A percentile compares a stretch with the other conserved stretches of the same genome.
These are phyloP conservation scores for Frankliniella intonsa DNA, from an alignment of 2,888 invertebrate species.

Conservation along the genomic window DNA sequence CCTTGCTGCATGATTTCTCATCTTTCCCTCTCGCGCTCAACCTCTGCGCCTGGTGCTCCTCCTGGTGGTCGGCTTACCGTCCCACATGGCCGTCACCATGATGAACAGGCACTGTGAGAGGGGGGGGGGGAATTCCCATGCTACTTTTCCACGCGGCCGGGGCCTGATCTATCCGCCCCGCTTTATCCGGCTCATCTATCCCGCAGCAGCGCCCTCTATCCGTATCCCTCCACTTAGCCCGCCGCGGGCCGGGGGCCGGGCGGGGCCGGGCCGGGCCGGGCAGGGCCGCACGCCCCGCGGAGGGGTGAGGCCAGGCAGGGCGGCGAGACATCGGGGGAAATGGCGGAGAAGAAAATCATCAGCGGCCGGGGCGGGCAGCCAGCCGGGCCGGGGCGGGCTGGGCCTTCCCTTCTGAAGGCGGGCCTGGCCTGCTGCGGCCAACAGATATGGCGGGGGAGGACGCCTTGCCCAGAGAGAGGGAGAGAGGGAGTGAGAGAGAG, in stretches of 20 bases:
- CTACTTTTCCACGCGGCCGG: too few species aligned
- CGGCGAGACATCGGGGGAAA: constrained; percentile 13
- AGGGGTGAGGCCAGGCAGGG: background rate
- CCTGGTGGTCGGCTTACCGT: too few species aligned
- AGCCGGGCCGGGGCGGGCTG: background rate
- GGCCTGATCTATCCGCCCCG: background rate
- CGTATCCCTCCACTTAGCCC: constrained; percentile 4
- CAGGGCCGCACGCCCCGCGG: background rate
- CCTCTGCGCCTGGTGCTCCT: too few species aligned
- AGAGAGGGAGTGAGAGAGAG: background rate
- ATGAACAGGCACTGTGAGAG: too few species aligned
- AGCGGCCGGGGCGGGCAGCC: constrained; percentile 9
- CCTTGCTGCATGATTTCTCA: too few species aligned
- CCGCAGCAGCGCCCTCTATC: background rate
- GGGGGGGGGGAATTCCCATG: too few species aligned
- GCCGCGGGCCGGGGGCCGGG: background rate
- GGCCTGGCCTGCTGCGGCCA: background rate
- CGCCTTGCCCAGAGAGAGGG: background rate
- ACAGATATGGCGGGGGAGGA: constrained; percentile 14
- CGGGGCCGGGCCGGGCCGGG: background rate
- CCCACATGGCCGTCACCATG: too few species aligned
- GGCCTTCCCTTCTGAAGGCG: too few species aligned
- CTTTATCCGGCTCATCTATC: constrained; percentile 20
- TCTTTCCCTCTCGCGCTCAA: too few species aligned
- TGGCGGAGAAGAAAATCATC: constrained; percentile 26